These are phyloP conservation scores for Eumacrocentrus americanus DNA, from an alignment of 2,888 invertebrate genomes.

Conservation along the genomic window DNA sequence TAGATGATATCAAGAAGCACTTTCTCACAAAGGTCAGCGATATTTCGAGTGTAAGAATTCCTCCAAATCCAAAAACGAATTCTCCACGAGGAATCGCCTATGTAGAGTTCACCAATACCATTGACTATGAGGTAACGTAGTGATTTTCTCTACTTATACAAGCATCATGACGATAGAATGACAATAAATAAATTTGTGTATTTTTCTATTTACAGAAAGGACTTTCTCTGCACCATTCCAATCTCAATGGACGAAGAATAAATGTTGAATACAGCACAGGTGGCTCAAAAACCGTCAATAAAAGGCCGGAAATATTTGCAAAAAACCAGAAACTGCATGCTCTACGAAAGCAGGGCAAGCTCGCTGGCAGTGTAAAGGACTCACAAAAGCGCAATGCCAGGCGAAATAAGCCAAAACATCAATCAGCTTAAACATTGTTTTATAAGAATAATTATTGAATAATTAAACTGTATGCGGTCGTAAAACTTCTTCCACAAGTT, in stretches of 20 bases:
- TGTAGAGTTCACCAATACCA: constrained; percentile 59
- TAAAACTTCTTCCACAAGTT: too few species aligned
- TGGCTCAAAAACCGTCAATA: constrained; percentile 54
- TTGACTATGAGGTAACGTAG: constrained; percentile 62
- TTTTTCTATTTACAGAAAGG: constrained; percentile 59
- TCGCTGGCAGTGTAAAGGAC: constrained; percentile 56
- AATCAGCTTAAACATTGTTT: constrained; percentile 28
- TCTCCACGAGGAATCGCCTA: constrained; percentile 61
- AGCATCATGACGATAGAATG: background rate
- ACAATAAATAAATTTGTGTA: background rate
- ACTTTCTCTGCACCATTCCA: constrained; percentile 59
- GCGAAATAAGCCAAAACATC: constrained; percentile 33
- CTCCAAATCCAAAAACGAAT: constrained; percentile 49
- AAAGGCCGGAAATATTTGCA: constrained; percentile 51
- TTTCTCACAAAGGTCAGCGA: constrained; percentile 60
- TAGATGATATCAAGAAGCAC: constrained; percentile 59
- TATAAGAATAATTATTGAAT: background rate
- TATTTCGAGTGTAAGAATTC: constrained; percentile 59
- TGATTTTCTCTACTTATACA: too few species aligned
- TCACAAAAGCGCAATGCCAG: constrained; percentile 51
- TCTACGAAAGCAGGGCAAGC: constrained; percentile 58
- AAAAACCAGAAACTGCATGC: constrained; percentile 62
- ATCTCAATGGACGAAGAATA: constrained; percentile 58
- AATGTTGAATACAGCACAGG: constrained; percentile 61
- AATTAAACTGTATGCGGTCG: background rate